These are phyloP conservation scores for Ondatra zibethicus DNA, from an alignment of 2,113 vertebrate species.

Conservation along the genomic window DNA sequence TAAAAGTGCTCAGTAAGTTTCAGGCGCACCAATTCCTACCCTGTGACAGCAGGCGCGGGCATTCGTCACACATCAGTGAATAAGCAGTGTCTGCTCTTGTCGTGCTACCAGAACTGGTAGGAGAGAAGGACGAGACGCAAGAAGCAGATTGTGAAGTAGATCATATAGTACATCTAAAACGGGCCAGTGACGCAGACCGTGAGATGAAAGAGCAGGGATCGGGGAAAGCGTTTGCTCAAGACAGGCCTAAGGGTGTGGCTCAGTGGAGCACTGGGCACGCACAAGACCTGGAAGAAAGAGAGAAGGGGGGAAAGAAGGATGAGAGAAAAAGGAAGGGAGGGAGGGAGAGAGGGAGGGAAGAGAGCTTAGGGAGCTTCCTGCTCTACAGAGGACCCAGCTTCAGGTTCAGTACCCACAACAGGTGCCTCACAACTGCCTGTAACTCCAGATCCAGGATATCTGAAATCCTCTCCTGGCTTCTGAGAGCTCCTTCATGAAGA, in stretches of 20 bases:
- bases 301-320: fast-evolving
- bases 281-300: not conserved
- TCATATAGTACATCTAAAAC: not conserved
- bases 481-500: not conserved
- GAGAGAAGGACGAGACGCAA: not conserved
- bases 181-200: not conserved
- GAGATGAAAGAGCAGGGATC: not conserved
- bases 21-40: not conserved
- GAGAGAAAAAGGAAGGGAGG: not conserved
- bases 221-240: not conserved
- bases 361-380: not conserved
- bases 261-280: not conserved
- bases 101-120: not conserved
- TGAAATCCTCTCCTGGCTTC: not conserved
- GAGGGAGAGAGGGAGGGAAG: too few relatives aligned
- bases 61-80: not conserved
- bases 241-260: not conserved
- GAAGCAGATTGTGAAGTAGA: not conserved
- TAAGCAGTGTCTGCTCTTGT: not conserved
- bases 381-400: not conserved
- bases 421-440: not conserved
- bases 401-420: not conserved
- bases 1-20: not conserved
- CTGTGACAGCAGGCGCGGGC: not conserved
- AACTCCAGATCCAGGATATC: not conserved